phyloP scores from a whole-genome alignment of 2,888 invertebrate genomes.

The Eueremaeus valkanovi region DNA sequence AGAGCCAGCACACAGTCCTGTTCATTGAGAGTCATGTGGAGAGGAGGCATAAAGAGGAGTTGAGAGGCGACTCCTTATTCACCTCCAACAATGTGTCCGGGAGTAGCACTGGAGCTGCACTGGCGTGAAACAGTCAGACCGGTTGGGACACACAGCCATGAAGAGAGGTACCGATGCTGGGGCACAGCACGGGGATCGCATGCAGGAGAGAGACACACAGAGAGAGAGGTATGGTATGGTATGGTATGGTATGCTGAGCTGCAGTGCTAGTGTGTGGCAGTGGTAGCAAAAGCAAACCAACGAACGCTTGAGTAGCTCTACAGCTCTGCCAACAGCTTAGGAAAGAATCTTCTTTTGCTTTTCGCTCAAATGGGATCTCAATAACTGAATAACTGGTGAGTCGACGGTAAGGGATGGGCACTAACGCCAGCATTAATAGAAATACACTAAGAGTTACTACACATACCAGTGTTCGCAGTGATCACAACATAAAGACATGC shows the following conservation, averaged over 20 bases:
- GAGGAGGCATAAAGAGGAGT: conserved; percentile 29
- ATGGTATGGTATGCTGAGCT: neutral
- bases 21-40: conserved; percentile 26
- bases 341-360: conserved; percentile 24
- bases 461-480: neutral
- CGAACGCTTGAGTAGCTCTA: conserved; percentile 29
- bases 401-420: conserved; percentile 6
- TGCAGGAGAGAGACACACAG: neutral
- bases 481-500: neutral
- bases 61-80: conserved; percentile 35
- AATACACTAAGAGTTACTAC: conserved; percentile 5
- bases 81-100: conserved; percentile 33
- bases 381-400: conserved; percentile 10
- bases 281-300: conserved; percentile 34
- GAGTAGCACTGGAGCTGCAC: too few relatives aligned
- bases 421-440: neutral
- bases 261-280: conserved; percentile 13
- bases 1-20: neutral
- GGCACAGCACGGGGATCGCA: neutral
- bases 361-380: neutral
- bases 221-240: neutral
- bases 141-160: conserved; percentile 23
- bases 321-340: neutral
- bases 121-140: conserved; percentile 32
- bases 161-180: conserved; percentile 6